phyloP scores from a whole-genome alignment of 2,797 vertebrate species.

The Scleropages formosus region DNA sequence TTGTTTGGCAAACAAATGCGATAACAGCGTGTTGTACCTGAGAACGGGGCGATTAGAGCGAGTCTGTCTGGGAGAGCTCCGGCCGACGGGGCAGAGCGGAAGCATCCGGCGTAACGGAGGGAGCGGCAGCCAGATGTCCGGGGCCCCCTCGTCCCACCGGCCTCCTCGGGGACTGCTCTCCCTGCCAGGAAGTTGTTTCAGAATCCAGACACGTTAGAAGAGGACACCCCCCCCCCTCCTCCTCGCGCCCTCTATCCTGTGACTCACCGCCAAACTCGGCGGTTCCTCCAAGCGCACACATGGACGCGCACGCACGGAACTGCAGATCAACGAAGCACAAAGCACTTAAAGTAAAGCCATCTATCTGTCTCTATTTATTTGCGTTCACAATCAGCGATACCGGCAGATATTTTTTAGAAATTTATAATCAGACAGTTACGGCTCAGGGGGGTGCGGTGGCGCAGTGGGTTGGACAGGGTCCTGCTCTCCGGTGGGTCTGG shows the following conservation, averaged over 20 bases:
- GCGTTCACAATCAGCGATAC: background rate
- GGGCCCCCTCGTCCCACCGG: conserved; percentile 46
- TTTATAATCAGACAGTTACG: background rate
- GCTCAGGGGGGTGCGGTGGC: too few relatives aligned
- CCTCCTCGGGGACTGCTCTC: conserved; percentile 49
- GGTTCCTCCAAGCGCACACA: background rate
- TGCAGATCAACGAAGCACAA: background rate
- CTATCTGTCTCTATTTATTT: background rate
- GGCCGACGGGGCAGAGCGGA: conserved; percentile 32
- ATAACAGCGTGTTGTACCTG: conserved; percentile 12
- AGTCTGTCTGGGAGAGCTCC: conserved; percentile 26
- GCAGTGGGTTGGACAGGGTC: too few relatives aligned
- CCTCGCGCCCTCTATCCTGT: conserved; percentile 30
- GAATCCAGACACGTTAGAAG: conserved; percentile 52
- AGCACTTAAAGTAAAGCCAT: background rate
- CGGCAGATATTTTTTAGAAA: background rate
- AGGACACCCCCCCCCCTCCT: conserved; percentile 37
- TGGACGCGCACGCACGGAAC: background rate
- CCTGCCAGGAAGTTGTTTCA: conserved; percentile 50
- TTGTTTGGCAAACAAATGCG: background rate
- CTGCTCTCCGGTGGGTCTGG: too few relatives aligned
- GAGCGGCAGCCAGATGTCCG: conserved; percentile 37
- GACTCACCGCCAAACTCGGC: conserved; percentile 21
- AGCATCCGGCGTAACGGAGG: conserved; percentile 30
- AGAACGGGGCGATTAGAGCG: conserved; percentile 23